Conservation (phyloP, 2,888 invertebrate species). For the Bruchidius siliquastri region DNA sequence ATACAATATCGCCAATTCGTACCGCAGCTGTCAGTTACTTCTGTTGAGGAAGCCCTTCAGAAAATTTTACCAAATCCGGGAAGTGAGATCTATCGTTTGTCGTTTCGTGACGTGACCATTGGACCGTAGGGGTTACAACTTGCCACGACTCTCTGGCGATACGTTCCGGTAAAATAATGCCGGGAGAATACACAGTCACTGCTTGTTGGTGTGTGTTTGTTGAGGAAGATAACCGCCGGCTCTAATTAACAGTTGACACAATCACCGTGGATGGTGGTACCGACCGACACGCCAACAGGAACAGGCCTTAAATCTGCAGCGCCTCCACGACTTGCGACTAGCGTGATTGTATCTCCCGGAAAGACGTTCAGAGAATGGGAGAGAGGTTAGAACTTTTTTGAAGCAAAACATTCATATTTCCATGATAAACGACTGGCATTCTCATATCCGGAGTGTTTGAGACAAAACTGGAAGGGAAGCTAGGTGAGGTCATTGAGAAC, state of each 20-base stretch:
- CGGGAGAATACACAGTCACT: background rate
- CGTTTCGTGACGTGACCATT: background rate
- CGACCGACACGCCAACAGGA: constrained; percentile 36
- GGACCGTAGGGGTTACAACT: background rate
- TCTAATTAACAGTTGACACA: constrained; percentile 43
- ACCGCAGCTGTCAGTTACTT: too few species aligned
- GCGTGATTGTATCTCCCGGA: background rate
- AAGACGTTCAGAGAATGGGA: background rate
- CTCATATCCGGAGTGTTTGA: too few species aligned
- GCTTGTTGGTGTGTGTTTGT: background rate
- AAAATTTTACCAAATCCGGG: too few species aligned
- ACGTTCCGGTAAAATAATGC: background rate
- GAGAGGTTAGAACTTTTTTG: background rate
- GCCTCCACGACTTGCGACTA: background rate
- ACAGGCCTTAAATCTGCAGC: constrained; percentile 33
- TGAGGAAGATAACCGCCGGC: constrained; percentile 30
- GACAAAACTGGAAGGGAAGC: too few species aligned
- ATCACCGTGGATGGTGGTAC: constrained; percentile 27
- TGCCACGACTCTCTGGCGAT: background rate
- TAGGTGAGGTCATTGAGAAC: too few species aligned
- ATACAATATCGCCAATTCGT: too few species aligned
- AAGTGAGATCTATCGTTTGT: background rate
- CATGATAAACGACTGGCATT: too few species aligned
- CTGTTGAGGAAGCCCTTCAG: too few species aligned
- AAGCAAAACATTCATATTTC: too few species aligned